Evolutionary conservation across 1,140 invertebrate species (phyloP).

Genomic region (Goniozus legneri): DNA sequence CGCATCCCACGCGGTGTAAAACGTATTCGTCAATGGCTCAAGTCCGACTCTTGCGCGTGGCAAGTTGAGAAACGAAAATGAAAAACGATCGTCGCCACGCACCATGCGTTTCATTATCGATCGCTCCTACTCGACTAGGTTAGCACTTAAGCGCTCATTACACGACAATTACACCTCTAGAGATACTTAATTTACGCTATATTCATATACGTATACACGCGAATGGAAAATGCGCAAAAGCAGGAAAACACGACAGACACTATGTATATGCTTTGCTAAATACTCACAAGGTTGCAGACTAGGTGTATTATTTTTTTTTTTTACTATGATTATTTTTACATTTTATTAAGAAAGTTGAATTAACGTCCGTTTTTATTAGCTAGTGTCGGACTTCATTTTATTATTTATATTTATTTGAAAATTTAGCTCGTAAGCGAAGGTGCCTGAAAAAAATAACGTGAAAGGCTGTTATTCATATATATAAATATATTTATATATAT

Average conservation of each 20-base stretch:
- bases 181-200: conserved; percentile 12
- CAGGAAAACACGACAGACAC: conserved; percentile 6
- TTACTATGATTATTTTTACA: conserved; percentile 14
- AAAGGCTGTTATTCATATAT: conserved; percentile 26
- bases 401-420: conserved; percentile 42
- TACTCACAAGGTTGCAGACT: conserved; percentile 38
- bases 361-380: conserved; percentile 8
- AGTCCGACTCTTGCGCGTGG: conserved; percentile 13
- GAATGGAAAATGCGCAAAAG: neutral
- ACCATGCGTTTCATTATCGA: conserved; percentile 16
- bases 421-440: conserved; percentile 34
- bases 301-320: conserved; percentile 18
- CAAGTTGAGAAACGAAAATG: conserved; percentile 11
- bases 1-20: conserved; percentile 10
- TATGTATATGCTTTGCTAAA: conserved; percentile 37
- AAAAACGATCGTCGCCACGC: conserved; percentile 8
- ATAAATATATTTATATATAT: neutral
- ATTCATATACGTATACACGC: neutral
- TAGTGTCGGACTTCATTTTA: conserved; percentile 19
- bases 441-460: conserved; percentile 32
- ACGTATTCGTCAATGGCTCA: conserved; percentile 18
- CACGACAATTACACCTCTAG: conserved; percentile 15
- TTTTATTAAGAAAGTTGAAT: conserved; percentile 14
- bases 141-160: conserved; percentile 30
- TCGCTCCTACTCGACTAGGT: conserved; percentile 23